Conservation (phyloP, 2,113 vertebrate species). For the Alligator mississippiensis region DNA sequence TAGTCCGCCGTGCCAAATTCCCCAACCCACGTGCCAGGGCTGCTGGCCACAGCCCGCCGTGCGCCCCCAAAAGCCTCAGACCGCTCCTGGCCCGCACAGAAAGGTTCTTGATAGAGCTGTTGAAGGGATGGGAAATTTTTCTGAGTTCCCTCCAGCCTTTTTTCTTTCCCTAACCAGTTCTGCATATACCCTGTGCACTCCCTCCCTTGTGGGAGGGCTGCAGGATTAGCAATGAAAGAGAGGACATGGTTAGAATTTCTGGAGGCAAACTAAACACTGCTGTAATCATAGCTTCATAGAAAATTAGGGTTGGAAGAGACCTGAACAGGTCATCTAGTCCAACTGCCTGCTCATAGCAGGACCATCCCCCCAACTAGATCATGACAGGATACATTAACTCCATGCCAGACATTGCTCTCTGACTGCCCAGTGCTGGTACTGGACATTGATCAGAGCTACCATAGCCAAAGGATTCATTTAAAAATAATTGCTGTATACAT, state of each 20-base stretch:
- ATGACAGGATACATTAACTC: constrained; percentile 5
- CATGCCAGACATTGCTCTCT: not conserved
- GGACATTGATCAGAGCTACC: not conserved
- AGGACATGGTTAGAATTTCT: not conserved
- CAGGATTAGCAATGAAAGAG: not conserved
- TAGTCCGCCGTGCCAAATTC: no score
- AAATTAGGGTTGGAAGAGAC: no score
- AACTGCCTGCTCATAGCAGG: no score
- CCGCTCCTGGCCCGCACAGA: not conserved
- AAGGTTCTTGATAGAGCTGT: not conserved
- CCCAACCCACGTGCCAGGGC: no score
- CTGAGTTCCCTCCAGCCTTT: not conserved
- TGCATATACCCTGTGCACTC: not conserved
- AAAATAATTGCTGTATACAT: not conserved
- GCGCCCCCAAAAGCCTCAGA: no score
- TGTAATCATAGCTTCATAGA: no score
- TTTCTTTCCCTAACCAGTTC: not conserved
- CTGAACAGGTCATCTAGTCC: no score
- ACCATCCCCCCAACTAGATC: rapidly evolving
- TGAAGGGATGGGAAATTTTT: not conserved
- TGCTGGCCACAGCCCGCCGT: no score
- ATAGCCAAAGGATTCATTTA: not conserved
- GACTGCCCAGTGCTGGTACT: not conserved
- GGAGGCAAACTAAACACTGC: not conserved
- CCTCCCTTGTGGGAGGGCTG: not conserved